Evolutionary conservation across 2,888 invertebrate species (phyloP).

Genomic region (Dyspetes luteomarginatus): DNA sequence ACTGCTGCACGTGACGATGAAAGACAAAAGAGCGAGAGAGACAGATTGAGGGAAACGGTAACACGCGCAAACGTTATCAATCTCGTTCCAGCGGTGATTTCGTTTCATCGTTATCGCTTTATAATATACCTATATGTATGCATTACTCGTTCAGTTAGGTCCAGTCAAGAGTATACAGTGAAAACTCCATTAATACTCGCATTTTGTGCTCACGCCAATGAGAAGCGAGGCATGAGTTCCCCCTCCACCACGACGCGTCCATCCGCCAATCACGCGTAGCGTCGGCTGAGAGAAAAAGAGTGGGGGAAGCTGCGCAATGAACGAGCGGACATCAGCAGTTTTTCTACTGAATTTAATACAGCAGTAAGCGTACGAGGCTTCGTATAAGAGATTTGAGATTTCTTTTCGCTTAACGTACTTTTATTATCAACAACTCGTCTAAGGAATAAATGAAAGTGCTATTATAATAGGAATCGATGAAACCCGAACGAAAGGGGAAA

Average conservation of each 20-base stretch:
- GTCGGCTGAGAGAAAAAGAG: too few species aligned
- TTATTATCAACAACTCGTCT: background rate
- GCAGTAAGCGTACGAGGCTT: too few species aligned
- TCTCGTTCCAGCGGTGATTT: conserved; percentile 52
- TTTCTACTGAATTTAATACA: too few species aligned
- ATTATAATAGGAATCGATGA: conserved; percentile 10
- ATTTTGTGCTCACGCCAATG: too few species aligned
- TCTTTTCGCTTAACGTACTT: background rate
- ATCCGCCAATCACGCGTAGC: too few species aligned
- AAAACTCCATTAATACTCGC: too few species aligned
- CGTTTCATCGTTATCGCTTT: background rate
- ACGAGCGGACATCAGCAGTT: too few species aligned
- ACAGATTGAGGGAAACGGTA: conserved; percentile 2
- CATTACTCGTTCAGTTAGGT: background rate
- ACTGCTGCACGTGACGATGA: conserved; percentile 28
- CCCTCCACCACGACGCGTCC: too few species aligned
- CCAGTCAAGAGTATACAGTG: background rate
- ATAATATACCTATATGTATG: background rate
- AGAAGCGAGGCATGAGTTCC: too few species aligned
- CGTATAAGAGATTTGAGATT: background rate
- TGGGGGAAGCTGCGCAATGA: too few species aligned
- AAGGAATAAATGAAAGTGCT: background rate
- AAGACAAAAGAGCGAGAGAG: conserved; percentile 30
- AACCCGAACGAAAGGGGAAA: background rate
- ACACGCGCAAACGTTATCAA: conserved; percentile 51